Conservation (phyloP, 2,888 invertebrate genomes). For the Caenorhabditis sinica region DNA sequence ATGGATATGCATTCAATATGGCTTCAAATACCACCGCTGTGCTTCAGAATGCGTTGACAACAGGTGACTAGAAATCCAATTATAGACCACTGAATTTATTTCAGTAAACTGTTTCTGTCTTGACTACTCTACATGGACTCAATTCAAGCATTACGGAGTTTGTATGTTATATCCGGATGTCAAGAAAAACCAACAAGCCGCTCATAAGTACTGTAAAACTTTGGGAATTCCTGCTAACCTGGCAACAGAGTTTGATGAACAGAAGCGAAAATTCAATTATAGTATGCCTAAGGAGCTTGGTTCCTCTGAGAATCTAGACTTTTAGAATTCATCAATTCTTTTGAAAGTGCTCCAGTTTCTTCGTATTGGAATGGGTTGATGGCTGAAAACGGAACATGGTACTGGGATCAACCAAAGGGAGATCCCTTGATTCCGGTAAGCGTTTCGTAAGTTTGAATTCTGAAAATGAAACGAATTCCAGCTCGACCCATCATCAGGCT, state of each 20-base stretch:
- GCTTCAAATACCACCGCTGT: neutral
- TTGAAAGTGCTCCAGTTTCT: neutral
- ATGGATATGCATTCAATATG: neutral
- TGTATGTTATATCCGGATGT: neutral
- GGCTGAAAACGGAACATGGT: slow-evolving; percentile 15
- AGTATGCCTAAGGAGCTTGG: neutral
- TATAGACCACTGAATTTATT: neutral
- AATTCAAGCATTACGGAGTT: slow-evolving; percentile 7
- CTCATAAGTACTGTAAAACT: neutral
- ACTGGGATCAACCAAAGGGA: slow-evolving; percentile 31
- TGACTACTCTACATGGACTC: neutral
- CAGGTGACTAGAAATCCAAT: neutral
- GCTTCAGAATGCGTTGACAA: slow-evolving; percentile 12
- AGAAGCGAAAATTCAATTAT: slow-evolving; percentile 12
- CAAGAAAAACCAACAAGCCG: neutral
- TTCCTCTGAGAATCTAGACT: no score
- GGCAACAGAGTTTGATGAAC: slow-evolving; percentile 6
- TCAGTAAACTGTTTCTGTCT: neutral
- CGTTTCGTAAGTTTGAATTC: neutral
- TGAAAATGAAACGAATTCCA: neutral
- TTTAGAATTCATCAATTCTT: slow-evolving; percentile 30
- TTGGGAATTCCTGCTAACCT: neutral
- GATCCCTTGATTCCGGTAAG: slow-evolving; percentile 17
- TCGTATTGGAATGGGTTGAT: slow-evolving; percentile 20
- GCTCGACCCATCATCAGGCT: slow-evolving; percentile 34